These are phyloP conservation scores for Peromyscus polionotus DNA, from an alignment of 2,113 vertebrate genomes.

Conservation along the genomic window DNA sequence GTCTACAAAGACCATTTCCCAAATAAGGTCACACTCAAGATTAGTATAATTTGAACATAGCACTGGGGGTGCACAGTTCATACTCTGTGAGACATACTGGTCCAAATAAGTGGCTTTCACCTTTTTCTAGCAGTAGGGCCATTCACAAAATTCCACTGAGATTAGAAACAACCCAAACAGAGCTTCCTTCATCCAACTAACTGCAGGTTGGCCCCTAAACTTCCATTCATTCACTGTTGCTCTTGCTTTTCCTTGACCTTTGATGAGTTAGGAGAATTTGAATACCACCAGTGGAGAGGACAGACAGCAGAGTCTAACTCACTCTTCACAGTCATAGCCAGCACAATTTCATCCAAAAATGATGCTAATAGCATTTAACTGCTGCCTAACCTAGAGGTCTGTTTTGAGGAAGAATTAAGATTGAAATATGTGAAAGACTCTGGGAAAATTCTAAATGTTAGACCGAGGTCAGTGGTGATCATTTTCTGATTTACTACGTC, in stretches of 20 bases:
- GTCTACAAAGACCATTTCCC: conserved; percentile 36
- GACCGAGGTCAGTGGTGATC: conserved; percentile 11
- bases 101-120: conserved; percentile 9
- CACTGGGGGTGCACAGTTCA: not conserved
- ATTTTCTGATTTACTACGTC: conserved; percentile 24
- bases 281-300: conserved; percentile 19
- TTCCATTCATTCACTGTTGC: not conserved
- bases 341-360: conserved; percentile 43
- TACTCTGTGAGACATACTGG: not conserved
- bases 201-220: not conserved
- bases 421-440: not conserved
- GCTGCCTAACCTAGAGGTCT: not conserved
- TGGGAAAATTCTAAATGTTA: not conserved
- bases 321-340: not conserved
- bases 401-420: not conserved
- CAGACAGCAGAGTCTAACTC: not conserved
- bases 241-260: not conserved
- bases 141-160: conserved; percentile 29
- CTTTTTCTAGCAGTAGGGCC: conserved; percentile 2
- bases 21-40: conserved; percentile 45
- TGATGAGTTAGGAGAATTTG: not conserved
- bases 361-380: not conserved
- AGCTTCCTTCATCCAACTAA: conserved; percentile 17
- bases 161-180: not conserved
- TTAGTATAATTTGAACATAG: not conserved